Base-by-base conservation (phyloP, 2,888 invertebrate species). In the Pollenia angustigena region DNA sequence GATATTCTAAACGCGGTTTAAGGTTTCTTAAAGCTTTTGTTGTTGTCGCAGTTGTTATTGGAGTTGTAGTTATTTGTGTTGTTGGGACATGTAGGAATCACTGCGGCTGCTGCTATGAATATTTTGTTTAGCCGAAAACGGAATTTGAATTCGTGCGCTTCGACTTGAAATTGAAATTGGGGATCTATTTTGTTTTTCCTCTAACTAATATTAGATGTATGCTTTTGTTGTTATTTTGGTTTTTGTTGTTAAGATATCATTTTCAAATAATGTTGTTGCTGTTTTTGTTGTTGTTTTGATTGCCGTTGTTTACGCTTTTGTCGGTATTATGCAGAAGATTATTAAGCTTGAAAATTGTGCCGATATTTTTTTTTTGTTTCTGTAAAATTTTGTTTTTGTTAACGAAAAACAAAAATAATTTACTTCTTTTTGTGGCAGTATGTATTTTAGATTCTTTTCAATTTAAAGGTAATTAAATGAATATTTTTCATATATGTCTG, bases 1-100 rank as follows among this genome's bases (percentile, higher is more conserved):
- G 91, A 91, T 92, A 92, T 91, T 91, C 91, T 91, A 91, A 91
- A 91, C 90, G 91, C 89, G 90, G 90, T 91, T 90, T 88, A 87
- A 86, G 87, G 85, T 87, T 78, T 81, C 85, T 76, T 81, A 85
- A 80, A 81, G 86, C 71, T 80, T 76, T 82, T 56, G 48, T 14
- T 75, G 16, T 85, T 86, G 89, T 90, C 90, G 90, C 68, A 88
- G 80, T 85, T 86, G 83, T 62, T 87, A 69, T 69, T 16, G 75
- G 69, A 75, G 82, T 81, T 85, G 85, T 66, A 85, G 79, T 50
- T 76, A 83, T 62, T 80, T 68, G 50, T 80, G 6, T n/a, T 64
- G 48, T 56, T 64, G 78, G 60, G 40, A 78, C 84, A 78, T 76
- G 16, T 75, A 64, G 75, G 87, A 87, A 87, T 87, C 81, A 87